Conservation (phyloP, 1,140 invertebrate genomes). For the Ceratosolen solmsi region DNA sequence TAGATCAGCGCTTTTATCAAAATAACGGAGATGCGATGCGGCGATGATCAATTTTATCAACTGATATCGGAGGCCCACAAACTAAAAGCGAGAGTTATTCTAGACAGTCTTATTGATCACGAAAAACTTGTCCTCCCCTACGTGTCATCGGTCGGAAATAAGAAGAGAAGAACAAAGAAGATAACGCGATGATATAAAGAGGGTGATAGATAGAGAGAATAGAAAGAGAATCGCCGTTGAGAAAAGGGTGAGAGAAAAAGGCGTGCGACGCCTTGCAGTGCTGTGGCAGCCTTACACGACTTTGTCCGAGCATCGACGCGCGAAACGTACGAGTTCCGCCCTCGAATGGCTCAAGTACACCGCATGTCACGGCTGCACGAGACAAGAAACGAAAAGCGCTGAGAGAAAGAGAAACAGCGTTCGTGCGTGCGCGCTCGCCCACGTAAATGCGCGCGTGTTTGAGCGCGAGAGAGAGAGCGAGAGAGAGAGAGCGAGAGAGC, state of each 20-base stretch:
- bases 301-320: constrained; percentile 40
- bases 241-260: constrained; percentile 8
- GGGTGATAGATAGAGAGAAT: too few relatives aligned
- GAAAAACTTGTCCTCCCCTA: not conserved
- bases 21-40: not conserved
- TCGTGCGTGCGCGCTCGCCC: too few relatives aligned
- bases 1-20: not conserved
- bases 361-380: constrained; percentile 2
- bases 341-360: not conserved
- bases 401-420: not conserved
- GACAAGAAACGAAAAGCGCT: not conserved
- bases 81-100: not conserved
- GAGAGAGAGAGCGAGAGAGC: not conserved
- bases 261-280: not conserved
- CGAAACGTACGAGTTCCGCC: constrained; percentile 44
- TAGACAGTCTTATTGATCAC: not conserved
- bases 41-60: not conserved
- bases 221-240: not conserved
- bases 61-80: not conserved
- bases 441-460: too few relatives aligned
- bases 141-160: not conserved
- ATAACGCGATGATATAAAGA: too few relatives aligned
- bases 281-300: not conserved
- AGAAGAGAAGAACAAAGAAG: not conserved
- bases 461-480: constrained; percentile 19